Evolutionary conservation across 2,113 vertebrate genomes (phyloP).

Genomic region (Hippocampus mohnikei): DNA sequence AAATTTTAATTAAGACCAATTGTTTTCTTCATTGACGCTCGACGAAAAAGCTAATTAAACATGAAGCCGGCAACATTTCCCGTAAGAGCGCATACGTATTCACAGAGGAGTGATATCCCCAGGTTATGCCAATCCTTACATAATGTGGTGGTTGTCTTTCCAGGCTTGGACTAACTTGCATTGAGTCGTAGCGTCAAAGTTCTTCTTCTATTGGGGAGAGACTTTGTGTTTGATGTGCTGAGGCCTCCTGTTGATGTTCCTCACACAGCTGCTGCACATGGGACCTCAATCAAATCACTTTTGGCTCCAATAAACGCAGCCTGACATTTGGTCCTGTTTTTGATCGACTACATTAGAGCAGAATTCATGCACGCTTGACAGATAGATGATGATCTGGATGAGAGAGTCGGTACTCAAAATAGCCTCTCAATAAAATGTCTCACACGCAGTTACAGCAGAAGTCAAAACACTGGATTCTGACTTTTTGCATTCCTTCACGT

Average conservation of each 20-base stretch:
- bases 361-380: conserved; percentile 4
- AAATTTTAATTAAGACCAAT: conserved; percentile 73
- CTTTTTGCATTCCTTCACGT: background rate
- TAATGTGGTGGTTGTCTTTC: background rate
- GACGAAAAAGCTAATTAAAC: conserved; percentile 68
- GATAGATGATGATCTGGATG: conserved; percentile 7
- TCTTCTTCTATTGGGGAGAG: background rate
- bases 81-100: conserved; percentile 50
- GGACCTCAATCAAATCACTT: conserved; percentile 7
- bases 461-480: background rate
- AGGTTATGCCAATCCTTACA: conserved; percentile 36
- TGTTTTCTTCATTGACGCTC: conserved; percentile 65
- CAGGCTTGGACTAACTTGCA: background rate
- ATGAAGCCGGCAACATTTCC: conserved; percentile 60
- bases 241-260: conserved; percentile 3
- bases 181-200: background rate
- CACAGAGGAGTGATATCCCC: conserved; percentile 37
- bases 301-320: conserved; percentile 3
- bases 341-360: conserved; percentile 3
- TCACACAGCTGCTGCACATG: conserved; percentile 4
- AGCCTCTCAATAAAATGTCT: conserved; percentile 3
- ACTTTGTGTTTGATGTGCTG: conserved; percentile 2
- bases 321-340: conserved; percentile 8
- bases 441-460: background rate
- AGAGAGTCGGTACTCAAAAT: conserved; percentile 1